phyloP scores from a whole-genome alignment of 2,113 vertebrate species.

The Eurystomus gularis region DNA sequence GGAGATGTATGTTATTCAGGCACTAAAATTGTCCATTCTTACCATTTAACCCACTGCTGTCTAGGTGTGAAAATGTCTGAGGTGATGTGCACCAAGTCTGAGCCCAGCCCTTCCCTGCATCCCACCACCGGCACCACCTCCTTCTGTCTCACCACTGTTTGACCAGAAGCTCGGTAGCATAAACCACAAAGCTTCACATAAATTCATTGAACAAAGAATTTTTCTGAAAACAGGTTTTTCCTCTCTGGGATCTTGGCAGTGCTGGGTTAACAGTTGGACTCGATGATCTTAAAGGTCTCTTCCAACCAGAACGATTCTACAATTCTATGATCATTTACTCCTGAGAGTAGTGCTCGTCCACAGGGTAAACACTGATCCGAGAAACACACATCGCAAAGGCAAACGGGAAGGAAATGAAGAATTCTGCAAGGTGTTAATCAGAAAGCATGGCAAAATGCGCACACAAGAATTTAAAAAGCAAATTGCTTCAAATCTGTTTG shows the following conservation, averaged over 20 bases:
- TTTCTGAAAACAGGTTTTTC: background rate
- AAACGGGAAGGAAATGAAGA: fast-evolving
- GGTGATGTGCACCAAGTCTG: fast-evolving
- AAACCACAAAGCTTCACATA: background rate
- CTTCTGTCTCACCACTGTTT: fast-evolving
- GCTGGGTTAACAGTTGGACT: background rate
- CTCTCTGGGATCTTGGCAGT: background rate
- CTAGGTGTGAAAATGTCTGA: fast-evolving
- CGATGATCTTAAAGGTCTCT: background rate
- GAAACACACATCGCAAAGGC: background rate
- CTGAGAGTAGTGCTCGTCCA: fast-evolving
- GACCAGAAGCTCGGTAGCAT: background rate
- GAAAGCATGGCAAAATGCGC: background rate
- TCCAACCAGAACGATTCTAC: background rate
- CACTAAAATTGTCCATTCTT: background rate
- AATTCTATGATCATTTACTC: background rate
- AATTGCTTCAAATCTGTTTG: background rate
- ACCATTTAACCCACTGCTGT: background rate
- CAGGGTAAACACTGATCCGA: background rate
- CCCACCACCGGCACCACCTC: background rate
- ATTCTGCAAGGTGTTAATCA: background rate
- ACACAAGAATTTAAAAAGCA: background rate
- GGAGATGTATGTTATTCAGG: background rate
- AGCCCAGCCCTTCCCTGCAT: background rate
- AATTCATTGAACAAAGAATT: background rate